A percentile compares a stretch with the other conserved stretches of the same genome.
Conservation (phyloP, 2,797 vertebrate species). For the Oryzias sinensis region DNA sequence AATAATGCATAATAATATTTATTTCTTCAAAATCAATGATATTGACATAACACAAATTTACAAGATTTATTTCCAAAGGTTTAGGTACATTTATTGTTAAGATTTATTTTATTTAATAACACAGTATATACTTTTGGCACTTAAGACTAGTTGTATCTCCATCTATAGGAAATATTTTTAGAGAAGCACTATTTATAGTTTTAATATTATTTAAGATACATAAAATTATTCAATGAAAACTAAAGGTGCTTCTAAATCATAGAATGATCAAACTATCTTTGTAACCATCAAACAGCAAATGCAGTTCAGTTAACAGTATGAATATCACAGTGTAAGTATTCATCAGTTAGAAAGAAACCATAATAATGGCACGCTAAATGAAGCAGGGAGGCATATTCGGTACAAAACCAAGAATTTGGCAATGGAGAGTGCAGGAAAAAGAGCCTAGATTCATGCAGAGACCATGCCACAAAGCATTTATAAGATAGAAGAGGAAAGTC, state of each 20-base stretch:
- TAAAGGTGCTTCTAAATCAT: slow-evolving; percentile 67
- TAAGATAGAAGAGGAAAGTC: slow-evolving; percentile 33
- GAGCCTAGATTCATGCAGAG: slow-evolving; percentile 63
- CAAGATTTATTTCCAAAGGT: too few species aligned
- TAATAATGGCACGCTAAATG: slow-evolving; percentile 45
- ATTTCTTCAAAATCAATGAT: slow-evolving; percentile 63
- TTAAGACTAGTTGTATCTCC: slow-evolving; percentile 23
- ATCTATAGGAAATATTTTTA: slow-evolving; percentile 28
- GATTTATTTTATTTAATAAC: slow-evolving; percentile 1
- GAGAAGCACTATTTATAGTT: slow-evolving; percentile 18
- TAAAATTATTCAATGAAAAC: slow-evolving; percentile 30
- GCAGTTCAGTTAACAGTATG: slow-evolving; percentile 40
- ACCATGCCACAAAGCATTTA: slow-evolving; percentile 57
- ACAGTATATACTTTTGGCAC: slow-evolving; percentile 20
- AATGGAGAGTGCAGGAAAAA: slow-evolving; percentile 24
- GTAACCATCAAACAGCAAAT: slow-evolving; percentile 27
- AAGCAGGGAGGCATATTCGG: slow-evolving; percentile 35
- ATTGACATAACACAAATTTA: slow-evolving; percentile 26
- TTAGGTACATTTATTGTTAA: too few species aligned
- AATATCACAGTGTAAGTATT: slow-evolving; percentile 69
- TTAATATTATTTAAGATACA: slow-evolving; percentile 27
- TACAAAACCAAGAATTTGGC: slow-evolving; percentile 43
- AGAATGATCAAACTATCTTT: slow-evolving; percentile 30
- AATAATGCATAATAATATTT: slow-evolving; percentile 60
- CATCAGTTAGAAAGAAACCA: slow-evolving; percentile 31